phyloP scores from a whole-genome alignment of 2,888 invertebrate genomes.

The Dexiosoma caninum region DNA sequence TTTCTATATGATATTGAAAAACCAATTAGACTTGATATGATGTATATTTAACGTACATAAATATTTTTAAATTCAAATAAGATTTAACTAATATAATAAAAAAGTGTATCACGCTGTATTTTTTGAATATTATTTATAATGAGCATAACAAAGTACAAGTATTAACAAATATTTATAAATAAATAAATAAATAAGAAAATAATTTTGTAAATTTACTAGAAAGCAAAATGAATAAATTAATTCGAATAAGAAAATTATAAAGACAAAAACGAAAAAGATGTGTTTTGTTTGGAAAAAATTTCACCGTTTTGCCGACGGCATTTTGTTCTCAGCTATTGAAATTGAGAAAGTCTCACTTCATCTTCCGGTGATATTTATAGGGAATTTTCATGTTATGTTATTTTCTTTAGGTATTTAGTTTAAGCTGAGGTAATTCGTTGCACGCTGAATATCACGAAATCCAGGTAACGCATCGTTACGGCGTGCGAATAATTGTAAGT shows the following conservation, averaged over 20 bases:
- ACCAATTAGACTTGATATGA: conserved; percentile 1
- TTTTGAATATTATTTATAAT: conserved; percentile 65
- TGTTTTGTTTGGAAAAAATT: neutral
- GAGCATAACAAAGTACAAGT: conserved; percentile 75
- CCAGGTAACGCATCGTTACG: too few relatives aligned
- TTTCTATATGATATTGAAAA: conserved; percentile 23
- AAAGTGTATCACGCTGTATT: neutral
- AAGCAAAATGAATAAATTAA: conserved; percentile 15
- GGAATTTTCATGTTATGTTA: too few relatives aligned
- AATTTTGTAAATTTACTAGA: conserved; percentile 53
- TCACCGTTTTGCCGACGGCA: neutral
- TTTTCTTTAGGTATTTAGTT: too few relatives aligned
- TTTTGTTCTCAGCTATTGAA: too few relatives aligned
- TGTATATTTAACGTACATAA: too few relatives aligned
- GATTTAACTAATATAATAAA: neutral
- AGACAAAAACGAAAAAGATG: neutral
- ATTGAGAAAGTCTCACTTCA: too few relatives aligned
- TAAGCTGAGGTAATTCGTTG: too few relatives aligned
- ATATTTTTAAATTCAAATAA: conserved; percentile 57
- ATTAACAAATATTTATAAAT: conserved; percentile 67
- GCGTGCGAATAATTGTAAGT: too few relatives aligned
- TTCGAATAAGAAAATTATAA: conserved; percentile 8
- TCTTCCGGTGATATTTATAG: too few relatives aligned
- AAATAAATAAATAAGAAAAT: conserved; percentile 27
- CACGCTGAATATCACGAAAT: too few relatives aligned